phyloP scores from a whole-genome alignment of 2,888 invertebrate species.

The Microplitis manilae region DNA sequence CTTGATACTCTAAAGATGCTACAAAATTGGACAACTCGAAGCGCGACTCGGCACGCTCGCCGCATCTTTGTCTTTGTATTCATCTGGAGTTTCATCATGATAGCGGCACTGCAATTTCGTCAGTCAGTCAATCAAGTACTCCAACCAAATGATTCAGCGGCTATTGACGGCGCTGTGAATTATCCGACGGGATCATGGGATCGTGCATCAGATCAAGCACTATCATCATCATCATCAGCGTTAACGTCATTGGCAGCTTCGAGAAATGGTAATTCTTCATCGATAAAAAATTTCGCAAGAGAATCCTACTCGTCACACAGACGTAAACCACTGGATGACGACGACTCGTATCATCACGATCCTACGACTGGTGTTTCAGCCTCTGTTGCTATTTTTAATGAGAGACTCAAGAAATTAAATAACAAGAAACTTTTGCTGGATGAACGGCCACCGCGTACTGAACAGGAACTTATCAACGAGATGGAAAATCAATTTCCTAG shows the following conservation, averaged over 20 bases:
- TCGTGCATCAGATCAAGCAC: constrained; percentile 38
- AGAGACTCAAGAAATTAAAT: constrained; percentile 26
- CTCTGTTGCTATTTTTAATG: not conserved
- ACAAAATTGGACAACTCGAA: constrained; percentile 57
- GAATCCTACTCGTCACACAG: constrained; percentile 66
- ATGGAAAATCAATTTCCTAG: constrained; percentile 87
- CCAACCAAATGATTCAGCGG: constrained; percentile 38
- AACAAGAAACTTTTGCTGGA: constrained; percentile 71
- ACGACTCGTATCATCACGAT: not conserved
- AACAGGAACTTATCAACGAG: constrained; percentile 84
- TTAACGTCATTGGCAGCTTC: constrained; percentile 40
- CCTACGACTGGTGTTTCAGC: not conserved
- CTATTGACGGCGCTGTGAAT: constrained; percentile 46
- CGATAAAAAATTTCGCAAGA: constrained; percentile 24
- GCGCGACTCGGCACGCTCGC: constrained; percentile 70
- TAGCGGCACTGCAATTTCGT: constrained; percentile 70
- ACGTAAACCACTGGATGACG: constrained; percentile 54
- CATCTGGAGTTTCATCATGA: constrained; percentile 72
- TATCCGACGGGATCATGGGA: constrained; percentile 54
- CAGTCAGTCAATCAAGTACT: constrained; percentile 61
- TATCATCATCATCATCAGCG: constrained; percentile 23
- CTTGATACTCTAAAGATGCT: constrained; percentile 52
- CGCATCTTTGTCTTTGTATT: constrained; percentile 71
- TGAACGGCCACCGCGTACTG: constrained; percentile 76
- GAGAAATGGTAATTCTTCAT: constrained; percentile 42